Evolutionary conservation across 1,140 invertebrate genomes (phyloP).

Genomic region (Sinella curviseta): DNA sequence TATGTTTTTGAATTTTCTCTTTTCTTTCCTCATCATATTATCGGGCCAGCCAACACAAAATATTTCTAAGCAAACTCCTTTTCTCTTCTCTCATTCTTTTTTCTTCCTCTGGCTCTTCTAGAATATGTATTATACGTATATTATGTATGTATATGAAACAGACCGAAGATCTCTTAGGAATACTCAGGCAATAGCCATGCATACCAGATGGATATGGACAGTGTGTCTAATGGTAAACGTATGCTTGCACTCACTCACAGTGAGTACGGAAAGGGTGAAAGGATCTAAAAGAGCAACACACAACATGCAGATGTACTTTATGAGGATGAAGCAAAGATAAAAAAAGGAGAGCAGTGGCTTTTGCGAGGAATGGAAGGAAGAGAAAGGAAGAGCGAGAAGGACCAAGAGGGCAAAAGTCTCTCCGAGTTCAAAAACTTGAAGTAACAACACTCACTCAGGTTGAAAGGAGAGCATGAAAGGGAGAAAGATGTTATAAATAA

Average conservation of each 20-base stretch:
- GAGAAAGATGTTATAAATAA: no score
- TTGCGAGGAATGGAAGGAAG: neutral
- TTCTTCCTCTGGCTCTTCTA: no score
- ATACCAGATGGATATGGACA: slow-evolving; percentile 7
- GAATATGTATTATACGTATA: neutral
- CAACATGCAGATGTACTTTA: neutral
- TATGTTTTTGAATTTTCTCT: neutral
- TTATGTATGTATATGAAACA: neutral
- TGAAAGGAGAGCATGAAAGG: neutral
- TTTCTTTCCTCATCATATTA: neutral
- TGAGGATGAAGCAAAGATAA: neutral
- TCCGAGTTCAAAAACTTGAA: slow-evolving; percentile 6
- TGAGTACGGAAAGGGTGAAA: neutral
- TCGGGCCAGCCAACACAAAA: neutral
- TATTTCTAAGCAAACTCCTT: neutral
- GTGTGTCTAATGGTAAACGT: neutral
- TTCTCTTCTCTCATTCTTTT: neutral
- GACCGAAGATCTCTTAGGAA: neutral
- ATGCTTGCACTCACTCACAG: neutral
- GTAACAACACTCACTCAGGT: neutral
- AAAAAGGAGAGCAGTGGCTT: neutral
- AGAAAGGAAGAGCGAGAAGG: neutral
- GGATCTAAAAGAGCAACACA: neutral
- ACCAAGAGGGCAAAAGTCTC: slow-evolving; percentile 18
- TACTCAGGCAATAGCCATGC: neutral